phyloP scores from a whole-genome alignment of 2,888 invertebrate species.

The Dynastes maya region DNA sequence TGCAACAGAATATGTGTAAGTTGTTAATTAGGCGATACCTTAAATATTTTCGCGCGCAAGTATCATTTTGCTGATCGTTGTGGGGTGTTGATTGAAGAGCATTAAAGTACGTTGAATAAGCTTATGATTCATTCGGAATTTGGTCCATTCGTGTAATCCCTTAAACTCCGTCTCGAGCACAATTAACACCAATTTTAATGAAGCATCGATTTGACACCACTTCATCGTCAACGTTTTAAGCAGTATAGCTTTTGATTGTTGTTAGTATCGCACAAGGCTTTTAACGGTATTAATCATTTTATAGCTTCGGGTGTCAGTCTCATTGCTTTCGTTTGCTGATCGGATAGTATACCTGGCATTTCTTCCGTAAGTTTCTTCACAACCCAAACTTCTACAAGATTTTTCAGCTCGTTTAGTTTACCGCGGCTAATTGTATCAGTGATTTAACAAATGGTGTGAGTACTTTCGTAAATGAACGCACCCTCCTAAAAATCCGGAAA shows the following conservation, averaged over 20 bases:
- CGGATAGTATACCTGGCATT: slow-evolving; percentile 62
- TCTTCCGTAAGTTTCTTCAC: slow-evolving; percentile 60
- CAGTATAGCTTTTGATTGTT: slow-evolving; percentile 60
- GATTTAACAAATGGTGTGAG: slow-evolving; percentile 66
- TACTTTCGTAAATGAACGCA: slow-evolving; percentile 68
- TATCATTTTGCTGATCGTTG: slow-evolving; percentile 15
- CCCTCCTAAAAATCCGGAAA: slow-evolving; percentile 68
- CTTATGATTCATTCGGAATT: slow-evolving; percentile 67
- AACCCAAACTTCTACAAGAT: slow-evolving; percentile 60
- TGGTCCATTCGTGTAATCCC: slow-evolving; percentile 63
- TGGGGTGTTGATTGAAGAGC: slow-evolving; percentile 57
- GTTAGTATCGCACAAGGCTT: slow-evolving; percentile 58
- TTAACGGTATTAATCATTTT: slow-evolving; percentile 67
- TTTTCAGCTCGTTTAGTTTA: slow-evolving; percentile 62
- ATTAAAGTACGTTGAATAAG: slow-evolving; percentile 66
- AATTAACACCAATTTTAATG: slow-evolving; percentile 65
- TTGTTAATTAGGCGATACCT: neutral
- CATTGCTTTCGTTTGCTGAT: slow-evolving; percentile 65
- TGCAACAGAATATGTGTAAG: no score
- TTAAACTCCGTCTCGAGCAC: slow-evolving; percentile 68
- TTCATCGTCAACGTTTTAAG: slow-evolving; percentile 67
- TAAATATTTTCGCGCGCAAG: neutral
- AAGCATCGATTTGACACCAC: slow-evolving; percentile 63
- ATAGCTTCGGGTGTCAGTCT: slow-evolving; percentile 66
- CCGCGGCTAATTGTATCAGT: slow-evolving; percentile 67